Evolutionary conservation across 2,888 invertebrate genomes (phyloP).

Genomic region (Cistogaster globosa): DNA sequence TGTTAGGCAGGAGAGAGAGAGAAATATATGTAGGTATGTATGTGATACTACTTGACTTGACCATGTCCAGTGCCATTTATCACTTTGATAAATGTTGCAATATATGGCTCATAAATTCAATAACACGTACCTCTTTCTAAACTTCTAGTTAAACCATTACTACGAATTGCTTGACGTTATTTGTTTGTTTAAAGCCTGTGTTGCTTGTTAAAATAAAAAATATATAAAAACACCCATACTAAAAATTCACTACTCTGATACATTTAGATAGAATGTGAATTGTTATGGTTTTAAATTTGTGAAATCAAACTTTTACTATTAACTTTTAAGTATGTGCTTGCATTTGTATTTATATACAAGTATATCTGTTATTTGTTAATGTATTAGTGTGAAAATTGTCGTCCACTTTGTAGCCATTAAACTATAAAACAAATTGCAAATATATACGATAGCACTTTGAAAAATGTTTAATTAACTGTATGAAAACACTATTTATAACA

Average conservation of each 20-base stretch:
- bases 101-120: constrained; percentile 73
- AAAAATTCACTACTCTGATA: constrained; percentile 54
- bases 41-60: constrained; percentile 71
- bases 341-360: constrained; percentile 20
- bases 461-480: too few relatives aligned
- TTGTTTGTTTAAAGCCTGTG: constrained; percentile 26
- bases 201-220: constrained; percentile 41
- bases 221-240: constrained; percentile 56
- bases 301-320: constrained; percentile 68
- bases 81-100: constrained; percentile 75
- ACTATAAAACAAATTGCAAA: constrained; percentile 53
- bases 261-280: constrained; percentile 67
- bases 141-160: constrained; percentile 49
- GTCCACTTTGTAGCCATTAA: constrained; percentile 68
- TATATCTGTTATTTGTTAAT: constrained; percentile 14
- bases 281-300: constrained; percentile 70
- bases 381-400: constrained; percentile 59
- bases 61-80: constrained; percentile 73
- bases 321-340: constrained; percentile 39
- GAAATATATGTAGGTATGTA: constrained; percentile 4
- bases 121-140: constrained; percentile 71
- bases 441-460: background rate
- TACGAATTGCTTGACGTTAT: constrained; percentile 28
- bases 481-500: too few relatives aligned
- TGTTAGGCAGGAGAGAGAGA: constrained; percentile 13